Evolutionary conservation across 2,888 invertebrate genomes (phyloP).

Genomic region (Plagiodera versicolora): DNA sequence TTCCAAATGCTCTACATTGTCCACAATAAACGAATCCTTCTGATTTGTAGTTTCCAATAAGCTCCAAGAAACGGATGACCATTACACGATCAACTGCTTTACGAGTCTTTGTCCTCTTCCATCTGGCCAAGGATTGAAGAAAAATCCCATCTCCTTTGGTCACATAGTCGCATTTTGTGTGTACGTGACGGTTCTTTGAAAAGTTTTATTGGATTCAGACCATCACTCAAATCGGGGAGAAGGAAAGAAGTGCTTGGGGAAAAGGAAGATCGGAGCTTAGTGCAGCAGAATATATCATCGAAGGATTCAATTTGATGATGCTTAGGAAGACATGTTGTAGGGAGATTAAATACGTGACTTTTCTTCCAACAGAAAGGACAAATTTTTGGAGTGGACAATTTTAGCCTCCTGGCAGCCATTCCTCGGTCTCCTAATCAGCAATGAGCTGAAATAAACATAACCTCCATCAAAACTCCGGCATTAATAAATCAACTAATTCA

Average conservation of each 20-base stretch:
- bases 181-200: slow-evolving; percentile 38
- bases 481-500: not conserved
- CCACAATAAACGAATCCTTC: not conserved
- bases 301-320: not conserved
- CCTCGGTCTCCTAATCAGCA: too few species aligned
- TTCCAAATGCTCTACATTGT: too few species aligned
- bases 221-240: slow-evolving; percentile 14
- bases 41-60: not conserved
- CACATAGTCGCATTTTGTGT: slow-evolving; percentile 40
- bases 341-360: too few species aligned
- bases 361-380: too few species aligned
- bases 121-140: slow-evolving; percentile 25
- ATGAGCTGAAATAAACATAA: too few species aligned
- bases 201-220: slow-evolving; percentile 26
- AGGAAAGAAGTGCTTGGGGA: not conserved
- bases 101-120: slow-evolving; percentile 39
- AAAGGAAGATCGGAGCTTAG: not conserved
- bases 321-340: not conserved
- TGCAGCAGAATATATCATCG: not conserved
- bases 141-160: slow-evolving; percentile 38
- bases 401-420: too few species aligned
- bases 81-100: slow-evolving; percentile 45
- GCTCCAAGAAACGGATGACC: slow-evolving; percentile 36
- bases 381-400: too few species aligned
- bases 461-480: not conserved